Percentiles rank a stretch among this genome's conserved stretches.
Evolutionary conservation across 1,140 invertebrate genomes (phyloP).

Genomic region (Drosophila triauraria): DNA sequence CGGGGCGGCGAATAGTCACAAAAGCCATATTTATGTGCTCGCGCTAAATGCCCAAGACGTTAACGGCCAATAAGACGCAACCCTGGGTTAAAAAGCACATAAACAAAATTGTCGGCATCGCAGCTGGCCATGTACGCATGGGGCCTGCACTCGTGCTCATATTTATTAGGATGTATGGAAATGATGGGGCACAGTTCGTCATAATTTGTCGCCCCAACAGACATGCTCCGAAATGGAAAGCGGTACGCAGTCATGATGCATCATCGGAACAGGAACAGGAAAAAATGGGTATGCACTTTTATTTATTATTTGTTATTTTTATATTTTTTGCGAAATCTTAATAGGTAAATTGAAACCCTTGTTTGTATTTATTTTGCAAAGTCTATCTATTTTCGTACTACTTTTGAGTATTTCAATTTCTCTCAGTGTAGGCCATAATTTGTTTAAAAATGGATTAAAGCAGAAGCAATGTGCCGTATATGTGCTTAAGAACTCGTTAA

Average conservation of each 20-base stretch:
- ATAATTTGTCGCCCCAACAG: conserved; percentile 62
- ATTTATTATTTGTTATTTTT: background rate
- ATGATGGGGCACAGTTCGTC: conserved; percentile 60
- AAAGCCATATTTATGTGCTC: conserved; percentile 26
- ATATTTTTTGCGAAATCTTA: background rate
- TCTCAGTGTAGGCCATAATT: conserved; percentile 27
- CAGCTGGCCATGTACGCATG: conserved; percentile 27
- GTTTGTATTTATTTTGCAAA: background rate
- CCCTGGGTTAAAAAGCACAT: conserved; percentile 66
- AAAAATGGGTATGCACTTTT: background rate
- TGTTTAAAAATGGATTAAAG: conserved; percentile 54
- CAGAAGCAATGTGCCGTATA: conserved; percentile 41
- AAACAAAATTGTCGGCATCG: conserved; percentile 47
- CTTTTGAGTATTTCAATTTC: background rate
- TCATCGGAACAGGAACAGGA: background rate
- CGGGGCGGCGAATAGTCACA: background rate
- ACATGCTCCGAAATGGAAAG: background rate
- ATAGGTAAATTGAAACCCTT: background rate
- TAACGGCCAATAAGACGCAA: conserved; percentile 42
- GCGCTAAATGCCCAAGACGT: conserved; percentile 32
- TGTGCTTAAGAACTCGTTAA: conserved; percentile 59
- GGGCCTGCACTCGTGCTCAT: conserved; percentile 4
- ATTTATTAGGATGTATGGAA: conserved; percentile 33
- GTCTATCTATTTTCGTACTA: background rate
- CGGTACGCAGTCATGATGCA: conserved; percentile 15